Conservation (phyloP, 2,797 vertebrate species). For the Poeciliopsis infans region DNA sequence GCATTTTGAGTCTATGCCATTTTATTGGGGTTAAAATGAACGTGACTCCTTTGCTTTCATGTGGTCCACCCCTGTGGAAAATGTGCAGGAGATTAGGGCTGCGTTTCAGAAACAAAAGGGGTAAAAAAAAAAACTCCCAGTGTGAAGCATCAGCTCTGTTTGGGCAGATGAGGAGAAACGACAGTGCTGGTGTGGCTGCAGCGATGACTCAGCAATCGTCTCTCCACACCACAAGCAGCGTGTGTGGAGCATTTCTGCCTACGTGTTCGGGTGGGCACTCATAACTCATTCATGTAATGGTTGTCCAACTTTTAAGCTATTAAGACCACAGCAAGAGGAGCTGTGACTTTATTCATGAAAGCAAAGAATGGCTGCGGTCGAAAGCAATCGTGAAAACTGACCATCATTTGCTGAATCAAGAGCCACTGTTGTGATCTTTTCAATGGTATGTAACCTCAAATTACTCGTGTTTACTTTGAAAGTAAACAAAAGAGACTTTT, state of each 20-base stretch:
- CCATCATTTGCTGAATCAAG: neutral
- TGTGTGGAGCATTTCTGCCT: slow-evolving; percentile 38
- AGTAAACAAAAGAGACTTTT: neutral
- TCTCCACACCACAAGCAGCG: slow-evolving; percentile 47
- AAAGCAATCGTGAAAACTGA: neutral
- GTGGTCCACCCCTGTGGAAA: slow-evolving; percentile 70
- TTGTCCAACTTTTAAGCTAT: slow-evolving; percentile 38
- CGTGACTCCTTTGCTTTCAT: slow-evolving; percentile 61
- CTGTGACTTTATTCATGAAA: slow-evolving; percentile 29
- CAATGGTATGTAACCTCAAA: neutral
- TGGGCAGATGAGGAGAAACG: slow-evolving; percentile 63
- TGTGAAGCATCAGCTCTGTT: slow-evolving; percentile 63
- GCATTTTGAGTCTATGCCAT: neutral
- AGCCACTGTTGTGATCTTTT: neutral
- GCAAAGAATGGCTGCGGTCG: neutral
- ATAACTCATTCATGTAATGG: slow-evolving; percentile 53
- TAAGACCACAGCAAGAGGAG: neutral
- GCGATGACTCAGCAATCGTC: slow-evolving; percentile 73
- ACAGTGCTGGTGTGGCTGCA: slow-evolving; percentile 59
- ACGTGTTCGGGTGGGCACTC: slow-evolving; percentile 44
- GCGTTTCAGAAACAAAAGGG: slow-evolving; percentile 40
- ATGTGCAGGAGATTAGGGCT: slow-evolving; percentile 61
- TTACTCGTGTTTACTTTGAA: neutral
- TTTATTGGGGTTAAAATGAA: slow-evolving; percentile 58
- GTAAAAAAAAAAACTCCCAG: slow-evolving; percentile 28